Evolutionary conservation across 2,888 invertebrate genomes (phyloP).

Genomic region (Dolomedes plantarius): DNA sequence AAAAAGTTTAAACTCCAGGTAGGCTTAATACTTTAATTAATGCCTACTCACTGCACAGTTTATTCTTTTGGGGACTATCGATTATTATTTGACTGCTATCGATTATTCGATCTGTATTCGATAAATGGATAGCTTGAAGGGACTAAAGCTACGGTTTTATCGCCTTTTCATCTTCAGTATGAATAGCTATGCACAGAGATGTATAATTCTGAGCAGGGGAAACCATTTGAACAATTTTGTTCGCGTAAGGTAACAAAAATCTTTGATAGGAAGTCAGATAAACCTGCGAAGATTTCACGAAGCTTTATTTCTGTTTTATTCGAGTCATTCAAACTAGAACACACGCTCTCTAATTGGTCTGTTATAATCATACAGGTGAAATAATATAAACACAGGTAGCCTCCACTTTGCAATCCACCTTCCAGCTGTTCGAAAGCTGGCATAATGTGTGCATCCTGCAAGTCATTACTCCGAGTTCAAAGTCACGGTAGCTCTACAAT

Average conservation of each 20-base stretch:
- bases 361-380: too few relatives aligned
- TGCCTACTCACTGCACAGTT: slow-evolving; percentile 18
- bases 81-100: slow-evolving; percentile 21
- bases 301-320: too few relatives aligned
- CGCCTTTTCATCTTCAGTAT: slow-evolving; percentile 19
- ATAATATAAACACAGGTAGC: too few relatives aligned
- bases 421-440: too few relatives aligned
- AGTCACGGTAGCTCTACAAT: too few relatives aligned
- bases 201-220: too few relatives aligned
- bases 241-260: slow-evolving; percentile 17
- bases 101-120: slow-evolving; percentile 45
- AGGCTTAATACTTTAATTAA: slow-evolving; percentile 49
- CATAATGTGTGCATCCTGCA: too few relatives aligned
- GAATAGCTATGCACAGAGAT: neutral
- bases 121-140: slow-evolving; percentile 35
- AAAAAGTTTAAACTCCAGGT: slow-evolving; percentile 2
- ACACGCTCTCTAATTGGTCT: too few relatives aligned
- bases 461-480: neutral
- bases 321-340: too few relatives aligned
- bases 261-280: neutral
- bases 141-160: slow-evolving; percentile 6
- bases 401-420: too few relatives aligned
- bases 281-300: too few relatives aligned
- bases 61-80: neutral
- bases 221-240: neutral